Evolutionary conservation across 2,888 invertebrate genomes (phyloP).

Genomic region (Caenorhabditis sp.): DNA sequence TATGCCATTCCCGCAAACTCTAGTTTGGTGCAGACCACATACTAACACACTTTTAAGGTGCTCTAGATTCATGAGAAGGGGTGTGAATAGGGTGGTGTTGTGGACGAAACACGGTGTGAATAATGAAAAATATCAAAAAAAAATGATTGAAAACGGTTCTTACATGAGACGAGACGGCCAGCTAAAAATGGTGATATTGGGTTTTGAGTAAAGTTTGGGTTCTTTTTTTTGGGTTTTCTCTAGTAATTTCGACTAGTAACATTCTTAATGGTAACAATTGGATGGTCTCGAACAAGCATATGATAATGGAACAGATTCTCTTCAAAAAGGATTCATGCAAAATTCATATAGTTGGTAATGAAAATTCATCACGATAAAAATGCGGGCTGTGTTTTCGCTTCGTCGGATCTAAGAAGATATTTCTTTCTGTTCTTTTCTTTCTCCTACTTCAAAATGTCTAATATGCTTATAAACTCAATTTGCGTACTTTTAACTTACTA

Average conservation of each 20-base stretch:
- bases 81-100: slow-evolving; percentile 52
- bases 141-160: slow-evolving; percentile 69
- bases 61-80: slow-evolving; percentile 20
- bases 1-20: slow-evolving; percentile 25
- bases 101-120: slow-evolving; percentile 56
- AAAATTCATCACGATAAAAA: slow-evolving; percentile 57
- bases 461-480: not conserved
- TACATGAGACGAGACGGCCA: slow-evolving; percentile 83
- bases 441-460: not conserved
- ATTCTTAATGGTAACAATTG: not conserved
- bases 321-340: slow-evolving; percentile 56
- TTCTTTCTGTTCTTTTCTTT: not conserved
- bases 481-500: not conserved
- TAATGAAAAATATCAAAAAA: slow-evolving; percentile 42
- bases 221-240: not conserved
- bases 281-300: slow-evolving; percentile 44
- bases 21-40: slow-evolving; percentile 44
- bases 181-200: slow-evolving; percentile 76
- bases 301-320: slow-evolving; percentile 41
- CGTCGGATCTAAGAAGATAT: slow-evolving; percentile 24
- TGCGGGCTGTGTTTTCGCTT: slow-evolving; percentile 59
- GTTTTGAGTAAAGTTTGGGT: not conserved
- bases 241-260: not conserved
- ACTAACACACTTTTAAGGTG: slow-evolving; percentile 29
- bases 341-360: slow-evolving; percentile 62